A percentile compares a stretch with the other conserved stretches of the same genome.
These are phyloP conservation scores for Allobates femoralis DNA, from an alignment of 2,797 vertebrate species.

Conservation along the genomic window DNA sequence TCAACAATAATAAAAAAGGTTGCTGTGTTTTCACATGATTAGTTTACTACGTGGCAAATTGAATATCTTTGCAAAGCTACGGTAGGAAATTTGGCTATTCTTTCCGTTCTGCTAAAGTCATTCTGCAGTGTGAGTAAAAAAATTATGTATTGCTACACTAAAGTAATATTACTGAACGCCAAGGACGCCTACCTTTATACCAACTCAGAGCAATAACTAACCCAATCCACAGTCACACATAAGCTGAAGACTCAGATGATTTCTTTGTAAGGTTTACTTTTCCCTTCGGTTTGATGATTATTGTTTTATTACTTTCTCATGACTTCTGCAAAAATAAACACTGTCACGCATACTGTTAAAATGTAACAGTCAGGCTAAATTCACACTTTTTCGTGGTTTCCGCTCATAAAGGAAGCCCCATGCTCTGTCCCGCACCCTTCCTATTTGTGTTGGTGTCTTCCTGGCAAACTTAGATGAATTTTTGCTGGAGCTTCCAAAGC, in stretches of 20 bases:
- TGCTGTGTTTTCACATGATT: background rate
- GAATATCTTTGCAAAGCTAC: conserved; percentile 16
- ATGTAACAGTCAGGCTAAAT: too few species aligned
- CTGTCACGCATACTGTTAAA: too few species aligned
- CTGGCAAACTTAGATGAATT: too few species aligned
- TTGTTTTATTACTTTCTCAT: too few species aligned
- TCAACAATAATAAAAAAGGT: background rate
- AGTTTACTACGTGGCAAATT: conserved; percentile 8
- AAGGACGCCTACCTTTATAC: background rate
- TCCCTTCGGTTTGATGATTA: too few species aligned
- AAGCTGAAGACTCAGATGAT: background rate
- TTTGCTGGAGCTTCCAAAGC: too few species aligned
- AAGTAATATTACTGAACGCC: background rate
- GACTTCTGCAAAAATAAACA: too few species aligned
- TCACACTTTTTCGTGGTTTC: too few species aligned
- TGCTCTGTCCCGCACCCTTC: too few species aligned
- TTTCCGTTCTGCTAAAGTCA: conserved; percentile 38
- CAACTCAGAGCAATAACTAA: background rate
- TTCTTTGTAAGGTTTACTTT: background rate
- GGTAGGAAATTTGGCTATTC: conserved; percentile 41
- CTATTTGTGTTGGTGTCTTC: too few species aligned
- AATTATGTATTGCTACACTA: conserved; percentile 4
- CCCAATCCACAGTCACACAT: background rate
- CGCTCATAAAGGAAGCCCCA: too few species aligned
- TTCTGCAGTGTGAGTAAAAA: conserved; percentile 9